Conservation (phyloP, 2,888 invertebrate species). For the Melinaea menophilus region DNA sequence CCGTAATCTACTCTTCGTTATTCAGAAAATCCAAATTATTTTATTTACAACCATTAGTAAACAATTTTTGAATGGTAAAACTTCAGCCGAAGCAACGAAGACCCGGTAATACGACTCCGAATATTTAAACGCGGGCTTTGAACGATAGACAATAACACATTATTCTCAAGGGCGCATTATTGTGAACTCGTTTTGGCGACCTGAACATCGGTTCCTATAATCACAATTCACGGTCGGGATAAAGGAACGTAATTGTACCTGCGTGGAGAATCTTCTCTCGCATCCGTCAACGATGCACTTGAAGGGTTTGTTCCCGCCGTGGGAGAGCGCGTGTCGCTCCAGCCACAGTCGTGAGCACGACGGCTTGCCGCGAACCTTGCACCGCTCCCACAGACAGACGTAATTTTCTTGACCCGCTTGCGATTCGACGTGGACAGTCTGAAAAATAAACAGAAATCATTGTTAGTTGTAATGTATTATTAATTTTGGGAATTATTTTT, state of each 20-base stretch:
- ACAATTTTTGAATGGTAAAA: constrained; percentile 8
- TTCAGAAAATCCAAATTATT: constrained; percentile 35
- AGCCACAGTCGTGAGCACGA: constrained; percentile 96
- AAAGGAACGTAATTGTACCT: constrained; percentile 79
- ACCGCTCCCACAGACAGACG: constrained; percentile 94
- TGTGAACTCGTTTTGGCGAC: constrained; percentile 45
- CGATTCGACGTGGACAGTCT: constrained; percentile 90
- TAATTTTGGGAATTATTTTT: constrained; percentile 1
- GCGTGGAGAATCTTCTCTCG: constrained; percentile 90
- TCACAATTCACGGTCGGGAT: constrained; percentile 9
- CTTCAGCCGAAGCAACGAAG: constrained; percentile 7
- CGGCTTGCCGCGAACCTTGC: constrained; percentile 95
- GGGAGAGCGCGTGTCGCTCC: constrained; percentile 93
- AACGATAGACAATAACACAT: constrained; percentile 44
- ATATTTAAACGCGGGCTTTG: constrained; percentile 38
- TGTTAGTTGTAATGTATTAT: too few relatives aligned
- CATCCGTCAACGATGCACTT: constrained; percentile 97
- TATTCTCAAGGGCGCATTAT: constrained; percentile 36
- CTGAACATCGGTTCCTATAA: constrained; percentile 34
- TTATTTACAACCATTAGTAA: constrained; percentile 8
- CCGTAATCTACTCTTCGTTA: constrained; percentile 29
- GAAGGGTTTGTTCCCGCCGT: constrained; percentile 95
- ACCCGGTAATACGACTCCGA: constrained; percentile 27
- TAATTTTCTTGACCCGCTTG: constrained; percentile 91
- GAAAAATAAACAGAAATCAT: constrained; percentile 28